Percentiles rank a stretch among this genome's conserved stretches.
phyloP scores from a whole-genome alignment of 2,888 invertebrate genomes.

The Plebejus anna region DNA sequence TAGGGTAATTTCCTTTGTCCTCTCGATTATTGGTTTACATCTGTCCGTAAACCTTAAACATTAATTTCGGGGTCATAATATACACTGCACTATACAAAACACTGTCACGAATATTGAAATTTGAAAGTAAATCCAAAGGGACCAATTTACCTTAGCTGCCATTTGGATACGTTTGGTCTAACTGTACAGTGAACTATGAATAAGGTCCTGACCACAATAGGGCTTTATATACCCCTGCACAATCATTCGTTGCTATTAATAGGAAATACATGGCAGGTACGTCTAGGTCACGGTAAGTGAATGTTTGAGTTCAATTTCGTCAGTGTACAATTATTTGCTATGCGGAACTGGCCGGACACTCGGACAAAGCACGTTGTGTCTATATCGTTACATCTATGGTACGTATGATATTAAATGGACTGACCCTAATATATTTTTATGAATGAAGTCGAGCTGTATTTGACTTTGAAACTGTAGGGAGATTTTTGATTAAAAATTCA shows the following conservation, averaged over 20 bases:
- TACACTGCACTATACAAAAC: neutral
- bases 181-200: constrained; percentile 70
- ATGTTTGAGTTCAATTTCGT: constrained; percentile 66
- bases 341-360: constrained; percentile 56
- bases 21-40: neutral
- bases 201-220: constrained; percentile 58
- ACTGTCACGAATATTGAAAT: neutral
- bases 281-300: constrained; percentile 64
- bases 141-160: constrained; percentile 69
- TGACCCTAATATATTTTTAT: constrained; percentile 14
- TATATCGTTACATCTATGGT: constrained; percentile 22
- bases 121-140: constrained; percentile 29
- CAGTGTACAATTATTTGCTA: constrained; percentile 49
- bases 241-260: constrained; percentile 62
- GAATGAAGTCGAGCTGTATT: constrained; percentile 7
- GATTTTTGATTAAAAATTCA: neutral
- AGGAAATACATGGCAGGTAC: constrained; percentile 69
- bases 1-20: neutral
- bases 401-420: constrained; percentile 3
- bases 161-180: constrained; percentile 67
- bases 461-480: neutral
- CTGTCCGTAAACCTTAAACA: too few species aligned
- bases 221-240: constrained; percentile 61
- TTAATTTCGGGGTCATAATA: neutral
- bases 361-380: constrained; percentile 35